Evolutionary conservation across 2,113 vertebrate genomes (phyloP).

Genomic region (Microtus richardsoni): DNA sequence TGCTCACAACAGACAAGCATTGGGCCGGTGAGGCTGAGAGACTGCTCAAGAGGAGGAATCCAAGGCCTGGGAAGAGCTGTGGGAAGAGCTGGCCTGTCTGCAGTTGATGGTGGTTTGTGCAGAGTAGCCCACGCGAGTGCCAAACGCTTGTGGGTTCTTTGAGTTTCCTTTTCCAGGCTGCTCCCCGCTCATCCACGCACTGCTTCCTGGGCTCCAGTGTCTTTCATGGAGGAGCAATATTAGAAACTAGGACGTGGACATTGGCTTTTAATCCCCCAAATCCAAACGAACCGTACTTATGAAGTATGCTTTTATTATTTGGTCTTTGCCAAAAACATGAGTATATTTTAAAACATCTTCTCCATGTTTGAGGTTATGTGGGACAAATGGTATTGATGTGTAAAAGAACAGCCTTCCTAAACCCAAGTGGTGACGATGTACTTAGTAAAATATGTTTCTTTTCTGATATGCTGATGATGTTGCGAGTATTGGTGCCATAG

Average conservation of each 20-base stretch:
- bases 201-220: not conserved
- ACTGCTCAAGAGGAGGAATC: not conserved
- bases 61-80: not conserved
- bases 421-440: not conserved
- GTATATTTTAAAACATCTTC: slow-evolving; percentile 10
- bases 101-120: not conserved
- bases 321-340: not conserved
- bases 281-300: not conserved
- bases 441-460: not conserved
- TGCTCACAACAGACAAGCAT: not conserved
- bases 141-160: not conserved
- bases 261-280: not conserved
- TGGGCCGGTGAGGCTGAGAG: not conserved
- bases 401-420: slow-evolving; percentile 15
- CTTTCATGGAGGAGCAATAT: not conserved
- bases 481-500: not conserved
- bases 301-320: not conserved
- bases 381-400: not conserved
- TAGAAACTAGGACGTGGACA: not conserved
- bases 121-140: not conserved
- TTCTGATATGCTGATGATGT: not conserved
- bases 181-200: not conserved
- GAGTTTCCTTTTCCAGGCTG: not conserved
- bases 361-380: not conserved
- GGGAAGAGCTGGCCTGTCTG: not conserved